Evolutionary conservation across 2,888 invertebrate genomes (phyloP), one percentile per base, ranked within the genome.

Genomic region (Strigamia maritima): DNA sequence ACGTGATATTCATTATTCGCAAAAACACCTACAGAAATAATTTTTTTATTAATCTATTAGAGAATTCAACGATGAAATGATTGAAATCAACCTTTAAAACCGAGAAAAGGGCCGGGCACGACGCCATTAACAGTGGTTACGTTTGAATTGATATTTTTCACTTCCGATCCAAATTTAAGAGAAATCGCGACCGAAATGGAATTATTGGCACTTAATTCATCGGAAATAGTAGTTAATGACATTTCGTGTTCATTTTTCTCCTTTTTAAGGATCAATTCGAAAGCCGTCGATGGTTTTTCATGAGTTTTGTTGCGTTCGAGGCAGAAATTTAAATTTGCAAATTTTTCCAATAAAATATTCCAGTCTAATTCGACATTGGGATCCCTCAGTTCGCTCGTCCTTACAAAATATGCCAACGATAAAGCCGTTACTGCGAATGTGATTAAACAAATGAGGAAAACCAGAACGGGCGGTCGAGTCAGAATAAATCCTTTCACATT

Each of bases 381-480:
- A 81, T 86, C 85, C 26, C 82, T 82, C 4, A 86, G 80, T 26
- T 85, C 85, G 65, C 83, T 83, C 16, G 83, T 82, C 79, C 85
- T 84, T 60, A 86, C 83, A 79, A 85, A 83, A 80, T 85, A 85
- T 4, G 86, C 85, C 76, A 87, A 82, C 7, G 84, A 83, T 40
- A 86, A 82, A 19, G 86, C 83, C 22, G 84, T 84, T 19, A 85
- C 82, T 44, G 86, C 86, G 83, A 86, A 86, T 10, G 84, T 82
- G 16, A 85, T 84, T 4, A 87, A 83, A 80, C 86, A 85, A 4
- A 85, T 80, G 83, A 86, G 85, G 81, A 87, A 87, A 40, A 86
- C 82, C 7, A 86, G 84, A n/a, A 86, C 81, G 3, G 86, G 86
- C 0, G 86, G 86, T 6, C 85, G 83, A 75, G 83, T 84, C 19